These are phyloP conservation scores for Acrobasis suavella DNA, from an alignment of 2,888 invertebrate species.

Conservation along the genomic window DNA sequence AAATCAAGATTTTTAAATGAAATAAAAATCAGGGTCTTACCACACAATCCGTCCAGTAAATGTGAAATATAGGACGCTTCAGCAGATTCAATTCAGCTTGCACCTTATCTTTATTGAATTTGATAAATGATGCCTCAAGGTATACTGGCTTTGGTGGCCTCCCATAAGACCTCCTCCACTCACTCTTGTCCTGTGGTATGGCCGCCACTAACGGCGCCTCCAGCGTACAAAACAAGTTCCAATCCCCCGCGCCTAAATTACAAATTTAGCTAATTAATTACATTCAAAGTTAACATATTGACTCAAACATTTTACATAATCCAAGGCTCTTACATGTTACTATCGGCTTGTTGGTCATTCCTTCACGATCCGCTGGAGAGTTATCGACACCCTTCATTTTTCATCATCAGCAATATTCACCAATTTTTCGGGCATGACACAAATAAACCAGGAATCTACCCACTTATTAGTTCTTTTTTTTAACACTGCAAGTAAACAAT, in stretches of 20 bases:
- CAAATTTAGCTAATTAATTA: constrained; percentile 26
- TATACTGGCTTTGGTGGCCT: constrained; percentile 92
- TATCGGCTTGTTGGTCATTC: constrained; percentile 87
- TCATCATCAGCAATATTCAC: constrained; percentile 69
- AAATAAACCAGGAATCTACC: constrained; percentile 70
- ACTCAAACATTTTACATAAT: constrained; percentile 4
- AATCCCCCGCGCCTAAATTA: constrained; percentile 90
- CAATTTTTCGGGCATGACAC: constrained; percentile 71
- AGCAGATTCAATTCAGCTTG: constrained; percentile 91
- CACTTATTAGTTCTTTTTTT: constrained; percentile 53
- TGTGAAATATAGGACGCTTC: constrained; percentile 95
- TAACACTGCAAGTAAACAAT: constrained; percentile 21
- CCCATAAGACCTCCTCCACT: constrained; percentile 96
- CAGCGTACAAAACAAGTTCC: constrained; percentile 91
- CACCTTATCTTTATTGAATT: constrained; percentile 88
- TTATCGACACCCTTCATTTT: constrained; percentile 84
- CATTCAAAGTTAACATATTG: constrained; percentile 2
- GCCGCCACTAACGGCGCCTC: constrained; percentile 89
- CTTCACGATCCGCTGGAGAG: constrained; percentile 72
- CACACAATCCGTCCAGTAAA: constrained; percentile 97
- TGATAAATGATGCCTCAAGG: constrained; percentile 90
- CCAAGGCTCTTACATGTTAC: constrained; percentile 86
- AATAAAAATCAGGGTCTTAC: constrained; percentile 78
- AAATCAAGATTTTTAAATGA: too few relatives aligned
- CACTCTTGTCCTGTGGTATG: constrained; percentile 93